Conservation (phyloP, 2,888 invertebrate species). For the Rhyacophila evoluta region DNA sequence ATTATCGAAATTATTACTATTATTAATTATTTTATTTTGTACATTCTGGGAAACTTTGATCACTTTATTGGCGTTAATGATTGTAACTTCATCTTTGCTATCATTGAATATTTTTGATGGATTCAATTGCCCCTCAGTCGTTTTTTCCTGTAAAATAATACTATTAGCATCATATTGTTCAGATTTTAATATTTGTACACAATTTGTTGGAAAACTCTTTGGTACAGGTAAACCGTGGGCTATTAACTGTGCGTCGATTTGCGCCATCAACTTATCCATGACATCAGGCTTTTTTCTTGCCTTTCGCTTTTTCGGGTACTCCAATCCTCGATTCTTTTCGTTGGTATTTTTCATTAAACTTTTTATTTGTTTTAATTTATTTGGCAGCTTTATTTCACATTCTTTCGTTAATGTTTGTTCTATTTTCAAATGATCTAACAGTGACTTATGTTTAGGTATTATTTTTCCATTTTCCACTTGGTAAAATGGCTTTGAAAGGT, state of each 20-base stretch:
- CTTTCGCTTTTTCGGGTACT: background rate
- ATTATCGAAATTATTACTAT: background rate
- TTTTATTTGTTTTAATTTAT: background rate
- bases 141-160: too few relatives aligned
- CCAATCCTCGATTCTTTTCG: background rate
- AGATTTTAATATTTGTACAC: too few relatives aligned
- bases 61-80: too few relatives aligned
- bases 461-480: conserved; percentile 9
- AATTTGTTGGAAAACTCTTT: background rate
- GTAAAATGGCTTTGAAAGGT: background rate
- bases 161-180: too few relatives aligned
- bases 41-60: background rate
- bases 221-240: conserved; percentile 29
- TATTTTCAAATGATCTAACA: background rate
- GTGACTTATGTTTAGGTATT: background rate
- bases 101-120: background rate
- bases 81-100: background rate
- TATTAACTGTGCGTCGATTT: conserved; percentile 32
- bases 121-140: too few relatives aligned
- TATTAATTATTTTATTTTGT: background rate
- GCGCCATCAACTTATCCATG: conserved; percentile 28
- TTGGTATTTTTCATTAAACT: background rate
- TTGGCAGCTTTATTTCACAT: background rate
- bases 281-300: background rate
- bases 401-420: background rate